phyloP scores from a whole-genome alignment of 2,113 vertebrate species.

The Podarcis raffonei region DNA sequence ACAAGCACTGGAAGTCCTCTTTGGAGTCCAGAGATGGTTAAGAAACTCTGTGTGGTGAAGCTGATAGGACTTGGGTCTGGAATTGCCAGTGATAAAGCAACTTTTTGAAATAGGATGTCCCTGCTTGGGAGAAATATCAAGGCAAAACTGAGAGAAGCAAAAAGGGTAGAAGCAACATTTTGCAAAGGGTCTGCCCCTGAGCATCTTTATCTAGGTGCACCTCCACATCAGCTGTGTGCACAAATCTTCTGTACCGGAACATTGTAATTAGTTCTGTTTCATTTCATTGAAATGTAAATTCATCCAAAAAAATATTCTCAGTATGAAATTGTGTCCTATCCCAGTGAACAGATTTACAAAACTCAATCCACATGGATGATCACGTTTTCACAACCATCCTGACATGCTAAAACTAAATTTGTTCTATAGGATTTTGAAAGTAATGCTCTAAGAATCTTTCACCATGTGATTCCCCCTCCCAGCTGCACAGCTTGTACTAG shows the following conservation, averaged over 20 bases:
- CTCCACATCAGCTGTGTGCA: background rate
- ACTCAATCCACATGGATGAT: background rate
- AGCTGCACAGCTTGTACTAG: background rate
- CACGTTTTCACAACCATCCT: background rate
- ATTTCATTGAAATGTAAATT: background rate
- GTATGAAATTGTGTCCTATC: background rate
- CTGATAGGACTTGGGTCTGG: background rate
- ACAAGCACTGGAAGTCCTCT: background rate
- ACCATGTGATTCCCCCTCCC: background rate
- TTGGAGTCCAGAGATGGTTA: background rate
- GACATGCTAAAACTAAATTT: background rate
- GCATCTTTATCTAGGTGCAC: background rate
- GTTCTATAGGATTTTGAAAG: background rate
- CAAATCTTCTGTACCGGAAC: background rate
- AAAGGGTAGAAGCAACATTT: background rate
- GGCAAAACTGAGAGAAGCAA: background rate
- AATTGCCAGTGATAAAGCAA: background rate
- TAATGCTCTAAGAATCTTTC: background rate
- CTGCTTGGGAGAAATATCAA: background rate
- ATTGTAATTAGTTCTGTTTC: background rate
- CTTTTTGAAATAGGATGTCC: background rate
- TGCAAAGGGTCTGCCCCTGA: background rate
- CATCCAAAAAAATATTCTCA: background rate
- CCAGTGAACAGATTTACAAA: background rate
- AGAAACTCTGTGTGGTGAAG: background rate